phyloP scores from a whole-genome alignment of 2,113 vertebrate genomes.

The Microtus montanus region DNA sequence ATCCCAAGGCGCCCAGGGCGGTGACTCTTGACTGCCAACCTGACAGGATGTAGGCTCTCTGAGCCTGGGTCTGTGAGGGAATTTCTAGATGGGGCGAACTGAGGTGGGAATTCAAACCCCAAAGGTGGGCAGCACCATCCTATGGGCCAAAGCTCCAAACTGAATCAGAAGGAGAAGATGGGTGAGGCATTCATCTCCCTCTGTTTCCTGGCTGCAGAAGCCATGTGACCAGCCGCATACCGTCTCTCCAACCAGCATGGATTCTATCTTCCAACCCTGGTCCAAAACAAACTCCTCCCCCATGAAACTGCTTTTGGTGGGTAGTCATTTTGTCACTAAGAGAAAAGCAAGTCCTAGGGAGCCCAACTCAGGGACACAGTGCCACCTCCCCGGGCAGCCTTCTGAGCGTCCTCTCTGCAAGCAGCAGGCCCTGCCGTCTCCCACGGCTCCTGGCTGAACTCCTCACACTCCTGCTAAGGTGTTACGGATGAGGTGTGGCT shows the following conservation, averaged over 20 bases:
- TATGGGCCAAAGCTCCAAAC: neutral
- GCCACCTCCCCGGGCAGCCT: neutral
- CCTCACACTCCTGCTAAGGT: neutral
- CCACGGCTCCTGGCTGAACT: neutral
- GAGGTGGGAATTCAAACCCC: neutral
- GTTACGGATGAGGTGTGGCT: accelerated
- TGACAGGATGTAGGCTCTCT: neutral
- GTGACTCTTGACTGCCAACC: neutral
- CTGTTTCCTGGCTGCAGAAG: neutral
- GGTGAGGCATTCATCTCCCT: too few species aligned
- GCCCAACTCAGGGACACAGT: neutral
- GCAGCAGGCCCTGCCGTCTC: neutral
- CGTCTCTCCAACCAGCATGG: accelerated
- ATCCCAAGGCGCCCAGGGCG: neutral
- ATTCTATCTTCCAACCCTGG: too few species aligned
- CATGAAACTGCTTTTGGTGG: neutral
- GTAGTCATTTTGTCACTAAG: neutral
- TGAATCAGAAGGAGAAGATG: neutral
- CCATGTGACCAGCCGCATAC: neutral
- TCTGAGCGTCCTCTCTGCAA: neutral
- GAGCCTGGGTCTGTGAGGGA: neutral
- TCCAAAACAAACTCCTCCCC: neutral
- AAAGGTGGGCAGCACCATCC: neutral
- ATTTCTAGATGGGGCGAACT: neutral
- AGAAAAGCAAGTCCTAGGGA: neutral